These are phyloP conservation scores for Microplitis manilae DNA, from an alignment of 2,888 invertebrate species.

Conservation along the genomic window DNA sequence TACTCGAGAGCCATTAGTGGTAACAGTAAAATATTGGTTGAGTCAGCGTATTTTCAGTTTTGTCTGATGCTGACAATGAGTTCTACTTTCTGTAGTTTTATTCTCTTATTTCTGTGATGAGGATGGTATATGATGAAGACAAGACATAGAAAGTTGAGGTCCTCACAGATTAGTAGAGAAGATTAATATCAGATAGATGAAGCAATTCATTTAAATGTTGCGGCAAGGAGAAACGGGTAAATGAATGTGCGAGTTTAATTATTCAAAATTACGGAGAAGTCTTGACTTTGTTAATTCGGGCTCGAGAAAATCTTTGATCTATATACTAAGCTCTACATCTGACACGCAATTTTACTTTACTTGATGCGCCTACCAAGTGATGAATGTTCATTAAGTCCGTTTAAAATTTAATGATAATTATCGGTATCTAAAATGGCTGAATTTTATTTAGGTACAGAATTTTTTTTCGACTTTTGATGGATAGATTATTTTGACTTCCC, in stretches of 20 bases:
- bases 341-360: constrained; percentile 11
- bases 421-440: too few relatives aligned
- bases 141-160: constrained; percentile 37
- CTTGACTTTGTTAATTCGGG: constrained; percentile 40
- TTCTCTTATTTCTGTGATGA: constrained; percentile 12
- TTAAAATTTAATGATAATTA: too few relatives aligned
- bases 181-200: constrained; percentile 64
- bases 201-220: constrained; percentile 58
- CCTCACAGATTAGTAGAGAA: constrained; percentile 57
- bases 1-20: constrained; percentile 19
- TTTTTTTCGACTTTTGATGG: too few relatives aligned
- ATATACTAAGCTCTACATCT: constrained; percentile 1
- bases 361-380: constrained; percentile 33
- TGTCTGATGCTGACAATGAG: constrained; percentile 5
- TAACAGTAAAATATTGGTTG: constrained; percentile 23
- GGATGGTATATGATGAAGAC: constrained; percentile 8
- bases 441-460: too few relatives aligned
- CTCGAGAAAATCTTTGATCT: constrained; percentile 38
- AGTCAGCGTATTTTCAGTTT: constrained; percentile 22
- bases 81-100: constrained; percentile 15
- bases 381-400: neutral
- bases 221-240: constrained; percentile 43
- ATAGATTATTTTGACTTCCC: too few relatives aligned
- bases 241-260: constrained; percentile 59
- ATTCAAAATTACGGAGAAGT: constrained; percentile 59